phyloP scores from a whole-genome alignment of 2,113 vertebrate species.

The Corvus cornix region DNA sequence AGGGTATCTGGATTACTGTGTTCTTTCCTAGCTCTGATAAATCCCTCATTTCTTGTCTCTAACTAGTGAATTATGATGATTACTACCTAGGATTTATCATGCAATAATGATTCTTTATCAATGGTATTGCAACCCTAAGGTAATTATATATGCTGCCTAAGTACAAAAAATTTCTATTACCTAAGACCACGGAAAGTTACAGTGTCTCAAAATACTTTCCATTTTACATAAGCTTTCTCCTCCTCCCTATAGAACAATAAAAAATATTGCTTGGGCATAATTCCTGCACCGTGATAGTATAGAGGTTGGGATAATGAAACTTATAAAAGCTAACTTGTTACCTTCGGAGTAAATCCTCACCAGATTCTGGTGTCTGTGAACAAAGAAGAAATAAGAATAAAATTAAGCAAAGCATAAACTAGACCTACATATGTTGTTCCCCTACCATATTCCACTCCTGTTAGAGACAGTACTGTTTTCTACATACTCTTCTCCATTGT shows the following conservation, averaged over 20 bases:
- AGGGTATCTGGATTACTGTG: neutral
- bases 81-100: neutral
- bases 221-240: neutral
- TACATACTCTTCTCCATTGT: neutral
- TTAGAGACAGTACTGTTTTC: neutral
- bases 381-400: neutral
- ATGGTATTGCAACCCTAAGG: neutral
- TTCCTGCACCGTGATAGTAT: neutral
- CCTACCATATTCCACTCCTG: fast-evolving
- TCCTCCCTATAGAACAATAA: neutral
- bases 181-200: neutral
- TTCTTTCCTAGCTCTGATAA: neutral
- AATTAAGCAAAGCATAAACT: neutral
- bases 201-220: neutral
- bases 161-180: neutral
- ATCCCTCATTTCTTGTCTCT: neutral
- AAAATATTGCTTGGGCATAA: neutral
- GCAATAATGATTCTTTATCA: neutral
- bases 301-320: neutral
- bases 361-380: slow-evolving; percentile 3
- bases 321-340: neutral
- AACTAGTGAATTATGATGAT: neutral
- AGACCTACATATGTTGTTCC: neutral
- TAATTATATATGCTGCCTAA: neutral
- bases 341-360: slow-evolving; percentile 30